Base-by-base conservation (phyloP, 23 tunicate genomes). In the Ascidia mentula region DNA sequence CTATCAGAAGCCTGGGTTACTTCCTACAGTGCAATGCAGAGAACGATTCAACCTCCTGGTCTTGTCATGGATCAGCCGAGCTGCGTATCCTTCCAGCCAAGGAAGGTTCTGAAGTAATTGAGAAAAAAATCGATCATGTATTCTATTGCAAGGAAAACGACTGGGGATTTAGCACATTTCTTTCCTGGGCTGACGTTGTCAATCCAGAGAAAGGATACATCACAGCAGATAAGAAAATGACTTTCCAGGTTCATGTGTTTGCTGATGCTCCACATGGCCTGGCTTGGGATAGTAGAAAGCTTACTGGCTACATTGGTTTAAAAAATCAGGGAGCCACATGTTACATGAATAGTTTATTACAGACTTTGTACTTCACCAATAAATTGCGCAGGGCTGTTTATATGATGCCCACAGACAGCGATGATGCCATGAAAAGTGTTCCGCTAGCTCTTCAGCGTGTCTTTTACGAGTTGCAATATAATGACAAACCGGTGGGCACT, bases 241-340 rank as follows among this genome's bases (percentile, higher is more conserved):
- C 98, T 76, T 95, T 95, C 73, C 87, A 95, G 72, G 98, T 89
- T 31, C 95, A 95, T 81, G 94, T 92, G 18, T 95, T 85, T 74
- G 98, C 98, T 9, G 98, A 95, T 85, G 98, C 98, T 32, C 98
- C 98, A 9, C 98, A 95, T 81, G 98, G 98, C 53, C 45, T 95
- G 40, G 91, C 95, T 22, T 95, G 98, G 98, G 95, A 95, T 79
- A 95, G 98, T 79, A 59, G 95, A 59, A 95, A 95, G 37, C 82
- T 89, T 1, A 95, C 98, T 8, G 98, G 98, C 6, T 86, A 95
- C 78, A 89, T 95, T 65, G 98, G 98, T n/a, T 65, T 95, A 37
- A 95, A 95, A 72, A 95, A 95, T 76, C 98, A 95, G 73, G 98
- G 98, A 0, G 98, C 98, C 38, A 95, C 98, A 36, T 95, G 98